Evolutionary conservation across 2,888 invertebrate genomes (phyloP), one percentile per base, ranked within the genome.

Genomic region (Lepeophtheirus nordmannii): DNA sequence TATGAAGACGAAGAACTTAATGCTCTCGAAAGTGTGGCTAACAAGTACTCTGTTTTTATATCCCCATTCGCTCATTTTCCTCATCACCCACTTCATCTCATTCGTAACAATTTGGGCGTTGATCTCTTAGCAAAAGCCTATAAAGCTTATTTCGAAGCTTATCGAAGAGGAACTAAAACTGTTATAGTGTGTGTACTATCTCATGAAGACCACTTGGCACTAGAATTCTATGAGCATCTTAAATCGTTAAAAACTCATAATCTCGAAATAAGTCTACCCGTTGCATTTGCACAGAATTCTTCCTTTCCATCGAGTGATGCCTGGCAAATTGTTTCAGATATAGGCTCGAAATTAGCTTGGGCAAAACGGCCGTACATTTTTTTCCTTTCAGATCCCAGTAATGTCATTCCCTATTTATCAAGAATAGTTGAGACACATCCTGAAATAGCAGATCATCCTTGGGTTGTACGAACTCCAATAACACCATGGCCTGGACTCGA

Each of bases 401-500:
- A 17, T 14, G 53, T 46, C n/a, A n/a, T 46, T 14, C 53, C 53
- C n/a, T 46, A 46, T 46, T 46, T 46, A 8, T 46, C 14, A 5
- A 5, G 8, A 17, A 46, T 46, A n/a, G 53, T 46, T 14, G 53
- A 46, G 53, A 46, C 53, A 17, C 53, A 46, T 46, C 53, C 53
- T 14, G 53, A 17, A 17, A 46, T 46, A n/a, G 53, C 53, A 17
- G 53, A 46, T 3, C 53, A 46, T 17, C 53, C 53, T 17, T 46
- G 53, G 53, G 17, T 46, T n/a, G 3, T 46, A 17, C 14, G 53
- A 17, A 46, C n/a, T 46, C 8, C 53, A 30, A 3, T 46, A 46
- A 17, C n/a, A 46, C n/a, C 53, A 46, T 46, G 53, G 53, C n/a
- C 14, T 46, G 53, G 53, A 17, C 30, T 46, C 53, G 53, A 46